Base-by-base conservation (phyloP, 2,888 invertebrate genomes). In the Acleris emargana region DNA sequence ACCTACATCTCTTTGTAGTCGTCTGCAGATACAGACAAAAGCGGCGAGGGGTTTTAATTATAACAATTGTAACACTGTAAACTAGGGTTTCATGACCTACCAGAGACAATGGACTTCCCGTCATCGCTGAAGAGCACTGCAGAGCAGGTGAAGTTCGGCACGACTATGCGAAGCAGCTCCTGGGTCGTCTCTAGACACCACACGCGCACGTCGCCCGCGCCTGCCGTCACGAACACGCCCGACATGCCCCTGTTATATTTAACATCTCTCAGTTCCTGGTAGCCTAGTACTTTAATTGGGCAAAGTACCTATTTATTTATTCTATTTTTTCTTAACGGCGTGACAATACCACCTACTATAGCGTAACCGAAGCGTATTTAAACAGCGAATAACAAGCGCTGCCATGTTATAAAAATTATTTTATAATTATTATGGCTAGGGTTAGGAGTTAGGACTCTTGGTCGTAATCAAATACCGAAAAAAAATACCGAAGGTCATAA, bases 61-160 rank as follows among this genome's bases (percentile, higher is more conserved):
- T 5, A 43, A 13, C 5, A 25, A 25, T 5, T 16, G 11, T 42
- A 42, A 9, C 7, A 32, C 0, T 32, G 9, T 45, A 17, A 4
- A 28, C 11, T 32, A 28, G 20, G 25, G n/a, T 0, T 17, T 20
- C 0, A 2, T 4, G 42, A 64, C 76, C 76, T 68, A 94, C 95
- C 97, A 13, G 97, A 95, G 20, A 97, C 91, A 72, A 98, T 95
- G 69, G 95, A 94, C 81, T 95, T 95, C 49, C 98, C 98, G 83
- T 97, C 96, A 18, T 93, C 93, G 3, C 96, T 91, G 84, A 98
- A 97, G 32, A 95, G 93, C 25, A 98, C 91, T 51, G 95, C 94
- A 11, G 97, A 95, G 80, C 98, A 98, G 4, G 94, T 94, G 83
- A 97, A 97, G 89, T 98, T 98, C n/a, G 96, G 95, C 18, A 98